phyloP scores from a whole-genome alignment of 2,888 invertebrate species.

The Drosophila hamatofila region DNA sequence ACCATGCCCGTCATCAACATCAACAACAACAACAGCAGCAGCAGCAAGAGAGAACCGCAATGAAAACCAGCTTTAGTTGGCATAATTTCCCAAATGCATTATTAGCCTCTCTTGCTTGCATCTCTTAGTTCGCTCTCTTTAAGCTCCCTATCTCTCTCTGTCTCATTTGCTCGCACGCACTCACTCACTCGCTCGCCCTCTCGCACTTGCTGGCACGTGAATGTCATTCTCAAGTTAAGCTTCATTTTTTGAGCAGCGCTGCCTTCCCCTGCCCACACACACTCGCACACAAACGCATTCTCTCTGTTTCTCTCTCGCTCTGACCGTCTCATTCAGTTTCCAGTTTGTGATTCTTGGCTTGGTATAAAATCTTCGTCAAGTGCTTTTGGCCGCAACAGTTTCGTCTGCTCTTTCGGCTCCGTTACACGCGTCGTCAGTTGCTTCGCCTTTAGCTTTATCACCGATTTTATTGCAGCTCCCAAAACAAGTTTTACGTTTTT shows the following conservation, averaged over 20 bases:
- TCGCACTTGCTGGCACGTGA: conserved; percentile 51
- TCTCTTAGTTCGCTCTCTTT: conserved; percentile 20
- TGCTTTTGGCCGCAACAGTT: conserved; percentile 74
- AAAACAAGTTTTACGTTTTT: conserved; percentile 67
- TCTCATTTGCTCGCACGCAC: conserved; percentile 5
- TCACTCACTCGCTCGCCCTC: conserved; percentile 15
- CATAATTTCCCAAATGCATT: conserved; percentile 66
- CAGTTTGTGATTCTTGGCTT: conserved; percentile 74
- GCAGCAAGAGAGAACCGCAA: conserved; percentile 27
- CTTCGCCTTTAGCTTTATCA: conserved; percentile 22
- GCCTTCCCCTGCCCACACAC: no score
- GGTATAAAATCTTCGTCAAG: conserved; percentile 69
- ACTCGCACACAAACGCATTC: background rate
- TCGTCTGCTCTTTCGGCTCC: conserved; percentile 67
- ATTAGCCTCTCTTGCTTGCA: conserved; percentile 40
- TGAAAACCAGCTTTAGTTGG: conserved; percentile 71
- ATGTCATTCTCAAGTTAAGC: conserved; percentile 74
- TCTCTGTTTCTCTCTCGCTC: conserved; percentile 14
- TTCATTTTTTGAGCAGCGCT: no score
- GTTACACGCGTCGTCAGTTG: conserved; percentile 59
- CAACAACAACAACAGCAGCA: conserved; percentile 15
- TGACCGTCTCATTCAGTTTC: conserved; percentile 31
- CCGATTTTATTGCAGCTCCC: conserved; percentile 4
- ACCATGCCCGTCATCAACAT: conserved; percentile 12
- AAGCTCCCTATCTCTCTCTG: background rate